phyloP scores from a whole-genome alignment of 2,113 vertebrate genomes.

The Urocolius indicus region DNA sequence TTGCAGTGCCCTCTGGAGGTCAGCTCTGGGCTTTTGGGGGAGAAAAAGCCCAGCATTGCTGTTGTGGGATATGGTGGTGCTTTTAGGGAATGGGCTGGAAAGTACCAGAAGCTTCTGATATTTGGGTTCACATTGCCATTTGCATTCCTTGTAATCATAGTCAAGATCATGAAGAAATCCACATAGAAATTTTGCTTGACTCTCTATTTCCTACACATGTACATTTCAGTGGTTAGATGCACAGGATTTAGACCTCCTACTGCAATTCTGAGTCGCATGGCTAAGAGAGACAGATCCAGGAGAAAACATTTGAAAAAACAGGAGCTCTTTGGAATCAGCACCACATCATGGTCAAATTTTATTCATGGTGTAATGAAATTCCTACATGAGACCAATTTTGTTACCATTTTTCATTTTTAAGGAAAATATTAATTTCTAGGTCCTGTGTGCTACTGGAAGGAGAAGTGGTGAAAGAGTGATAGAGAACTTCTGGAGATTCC shows the following conservation, averaged over 20 bases:
- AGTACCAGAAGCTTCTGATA: neutral
- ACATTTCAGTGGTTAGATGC: neutral
- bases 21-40: neutral
- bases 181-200: neutral
- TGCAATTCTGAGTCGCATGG: neutral
- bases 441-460: neutral
- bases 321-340: neutral
- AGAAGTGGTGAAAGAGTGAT: neutral
- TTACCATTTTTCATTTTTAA: neutral
- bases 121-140: neutral
- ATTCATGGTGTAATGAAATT: neutral
- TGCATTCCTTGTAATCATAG: neutral
- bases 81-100: neutral
- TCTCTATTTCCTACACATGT: neutral
- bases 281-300: neutral
- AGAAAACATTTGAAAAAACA: neutral
- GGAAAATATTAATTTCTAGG: neutral
- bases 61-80: neutral
- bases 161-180: neutral
- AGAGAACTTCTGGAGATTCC: too few relatives aligned
- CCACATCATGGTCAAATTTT: neutral
- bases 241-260: neutral
- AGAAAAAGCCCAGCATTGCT: neutral
- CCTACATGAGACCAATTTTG: neutral
- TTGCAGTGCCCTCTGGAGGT: slow-evolving; percentile 69